Percentiles rank a stretch among this genome's conserved stretches.
Evolutionary conservation across 2,888 invertebrate genomes (phyloP).

Genomic region (Nematopogon swammerdamellus): DNA sequence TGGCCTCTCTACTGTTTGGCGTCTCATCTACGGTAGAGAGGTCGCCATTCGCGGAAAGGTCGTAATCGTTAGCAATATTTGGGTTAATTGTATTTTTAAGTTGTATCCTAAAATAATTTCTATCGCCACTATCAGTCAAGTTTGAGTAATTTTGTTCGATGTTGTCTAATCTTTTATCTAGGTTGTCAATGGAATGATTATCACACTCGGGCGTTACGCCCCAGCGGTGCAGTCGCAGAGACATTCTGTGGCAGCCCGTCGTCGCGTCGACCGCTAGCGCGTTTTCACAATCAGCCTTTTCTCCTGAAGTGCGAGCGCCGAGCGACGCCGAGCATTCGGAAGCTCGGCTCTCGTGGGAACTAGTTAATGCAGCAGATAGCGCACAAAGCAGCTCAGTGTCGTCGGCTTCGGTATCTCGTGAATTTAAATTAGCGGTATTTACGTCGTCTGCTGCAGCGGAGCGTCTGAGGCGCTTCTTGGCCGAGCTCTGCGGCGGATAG

Average conservation of each 20-base stretch:
- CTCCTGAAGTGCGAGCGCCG: neutral
- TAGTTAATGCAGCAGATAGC: neutral
- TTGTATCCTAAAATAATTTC: slow-evolving; percentile 9
- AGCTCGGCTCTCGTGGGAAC: neutral
- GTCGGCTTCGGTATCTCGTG: neutral
- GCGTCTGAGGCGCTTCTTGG: neutral
- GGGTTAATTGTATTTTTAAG: too few species aligned
- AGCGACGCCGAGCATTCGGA: neutral
- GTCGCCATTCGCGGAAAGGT: too few species aligned
- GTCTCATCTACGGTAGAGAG: neutral
- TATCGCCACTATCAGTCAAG: slow-evolving; percentile 39
- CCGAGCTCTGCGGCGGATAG: neutral
- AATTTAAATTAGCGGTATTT: neutral
- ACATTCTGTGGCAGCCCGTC: neutral
- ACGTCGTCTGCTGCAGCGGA: neutral
- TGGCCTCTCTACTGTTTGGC: neutral
- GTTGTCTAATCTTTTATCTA: slow-evolving; percentile 30
- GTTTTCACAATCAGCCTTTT: neutral
- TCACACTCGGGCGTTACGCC: slow-evolving; percentile 16
- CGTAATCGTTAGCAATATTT: neutral
- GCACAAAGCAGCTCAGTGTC: neutral
- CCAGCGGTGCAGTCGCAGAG: too few species aligned
- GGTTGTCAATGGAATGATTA: slow-evolving; percentile 40
- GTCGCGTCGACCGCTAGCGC: neutral
- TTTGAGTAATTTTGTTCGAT: slow-evolving; percentile 18